These are phyloP conservation scores for Caenorhabditis drosophilae DNA, from an alignment of 2,888 invertebrate genomes.

Conservation along the genomic window DNA sequence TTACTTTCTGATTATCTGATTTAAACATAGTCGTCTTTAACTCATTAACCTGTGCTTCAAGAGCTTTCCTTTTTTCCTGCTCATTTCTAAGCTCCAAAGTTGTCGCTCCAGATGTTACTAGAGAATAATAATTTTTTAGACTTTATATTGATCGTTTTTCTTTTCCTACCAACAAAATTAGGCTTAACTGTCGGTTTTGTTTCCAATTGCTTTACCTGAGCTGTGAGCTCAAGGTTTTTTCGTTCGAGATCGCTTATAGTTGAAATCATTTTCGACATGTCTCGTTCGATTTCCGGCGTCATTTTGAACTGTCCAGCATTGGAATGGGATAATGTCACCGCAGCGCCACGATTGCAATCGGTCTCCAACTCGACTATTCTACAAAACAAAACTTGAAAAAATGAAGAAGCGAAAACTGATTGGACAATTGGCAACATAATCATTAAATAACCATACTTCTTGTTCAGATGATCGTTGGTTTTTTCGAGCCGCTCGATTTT, in stretches of 20 bases:
- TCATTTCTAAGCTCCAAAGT: slow-evolving; percentile 48
- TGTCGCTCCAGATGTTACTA: slow-evolving; percentile 32
- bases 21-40: slow-evolving; percentile 59
- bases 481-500: slow-evolving; percentile 76
- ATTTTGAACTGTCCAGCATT: slow-evolving; percentile 72
- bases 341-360: slow-evolving; percentile 73
- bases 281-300: slow-evolving; percentile 61
- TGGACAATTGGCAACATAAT: not conserved
- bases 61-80: slow-evolving; percentile 48
- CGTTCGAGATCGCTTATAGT: slow-evolving; percentile 63
- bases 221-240: slow-evolving; percentile 43
- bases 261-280: slow-evolving; percentile 57
- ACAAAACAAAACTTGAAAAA: slow-evolving; percentile 4
- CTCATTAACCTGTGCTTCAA: slow-evolving; percentile 51
- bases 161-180: slow-evolving; percentile 30
- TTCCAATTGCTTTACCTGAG: slow-evolving; percentile 44
- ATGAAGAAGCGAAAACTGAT: slow-evolving; percentile 3
- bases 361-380: slow-evolving; percentile 63
- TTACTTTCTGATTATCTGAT: slow-evolving; percentile 67
- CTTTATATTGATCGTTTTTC: not conserved
- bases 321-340: slow-evolving; percentile 77
- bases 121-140: not conserved
- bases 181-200: slow-evolving; percentile 30
- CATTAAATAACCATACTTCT: slow-evolving; percentile 37
- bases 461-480: slow-evolving; percentile 60